phyloP scores from a whole-genome alignment of 2,797 vertebrate species.

The Sebastes melanostomus region DNA sequence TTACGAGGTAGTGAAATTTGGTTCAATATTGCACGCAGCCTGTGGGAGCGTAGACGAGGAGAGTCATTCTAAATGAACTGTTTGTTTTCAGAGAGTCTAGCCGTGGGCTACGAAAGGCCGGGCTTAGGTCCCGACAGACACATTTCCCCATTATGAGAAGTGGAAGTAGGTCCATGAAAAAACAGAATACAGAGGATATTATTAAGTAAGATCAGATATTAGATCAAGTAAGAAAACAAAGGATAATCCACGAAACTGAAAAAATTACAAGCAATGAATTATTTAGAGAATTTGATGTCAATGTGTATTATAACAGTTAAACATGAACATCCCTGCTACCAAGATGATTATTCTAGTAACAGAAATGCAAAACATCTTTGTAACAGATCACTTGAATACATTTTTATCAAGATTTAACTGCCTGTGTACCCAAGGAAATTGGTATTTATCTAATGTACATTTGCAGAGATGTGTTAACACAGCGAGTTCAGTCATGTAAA shows the following conservation, averaged over 20 bases:
- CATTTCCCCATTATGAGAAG: slow-evolving; percentile 16
- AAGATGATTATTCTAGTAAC: neutral
- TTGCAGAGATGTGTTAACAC: neutral
- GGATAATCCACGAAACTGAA: neutral
- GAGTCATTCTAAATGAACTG: slow-evolving; percentile 23
- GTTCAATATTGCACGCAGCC: neutral
- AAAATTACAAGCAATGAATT: neutral
- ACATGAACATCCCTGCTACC: neutral
- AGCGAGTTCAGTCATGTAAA: neutral
- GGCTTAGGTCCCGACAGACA: neutral
- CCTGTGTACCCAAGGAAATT: neutral
- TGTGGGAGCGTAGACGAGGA: slow-evolving; percentile 9
- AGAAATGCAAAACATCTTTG: neutral
- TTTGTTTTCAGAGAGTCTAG: slow-evolving; percentile 43
- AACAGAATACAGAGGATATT: neutral
- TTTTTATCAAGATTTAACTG: neutral
- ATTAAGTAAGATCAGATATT: neutral
- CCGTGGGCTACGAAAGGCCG: slow-evolving; percentile 11
- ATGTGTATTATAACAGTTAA: neutral
- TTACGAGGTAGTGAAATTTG: slow-evolving; percentile 19
- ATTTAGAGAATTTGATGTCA: neutral
- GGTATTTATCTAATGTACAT: neutral
- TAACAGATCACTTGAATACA: neutral
- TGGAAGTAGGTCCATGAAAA: neutral
- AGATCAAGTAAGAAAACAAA: neutral